These are phyloP conservation scores for Crambe crambe DNA, from an alignment of 37 sponge, comb jelly and placozoan species.

Conservation along the genomic window DNA sequence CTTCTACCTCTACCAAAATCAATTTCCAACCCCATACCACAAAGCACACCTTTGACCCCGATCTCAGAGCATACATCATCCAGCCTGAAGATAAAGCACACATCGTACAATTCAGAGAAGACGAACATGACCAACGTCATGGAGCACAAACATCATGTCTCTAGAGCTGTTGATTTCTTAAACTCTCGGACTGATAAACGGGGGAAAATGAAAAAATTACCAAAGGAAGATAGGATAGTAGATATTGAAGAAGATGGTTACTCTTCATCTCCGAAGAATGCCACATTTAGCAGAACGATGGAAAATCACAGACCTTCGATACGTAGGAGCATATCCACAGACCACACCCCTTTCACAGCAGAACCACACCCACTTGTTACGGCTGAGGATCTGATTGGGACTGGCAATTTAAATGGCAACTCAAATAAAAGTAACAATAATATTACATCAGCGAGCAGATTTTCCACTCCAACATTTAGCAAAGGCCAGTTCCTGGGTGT, in stretches of 20 bases:
- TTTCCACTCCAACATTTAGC: no score
- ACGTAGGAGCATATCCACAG: not conserved
- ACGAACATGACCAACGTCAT: not conserved
- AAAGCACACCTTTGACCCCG: not conserved
- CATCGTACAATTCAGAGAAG: not conserved
- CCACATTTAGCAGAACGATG: no score
- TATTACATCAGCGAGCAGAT: not conserved
- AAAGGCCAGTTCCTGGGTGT: no score
- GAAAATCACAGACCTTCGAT: not conserved
- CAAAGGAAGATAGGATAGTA: not conserved
- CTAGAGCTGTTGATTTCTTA: not conserved
- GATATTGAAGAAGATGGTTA: not conserved
- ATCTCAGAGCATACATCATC: not conserved
- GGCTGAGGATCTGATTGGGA: not conserved
- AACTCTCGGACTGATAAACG: not conserved
- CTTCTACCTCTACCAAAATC: not conserved
- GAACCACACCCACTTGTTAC: not conserved
- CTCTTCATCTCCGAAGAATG: no score
- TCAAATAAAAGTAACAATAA: not conserved
- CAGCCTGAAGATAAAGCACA: not conserved
- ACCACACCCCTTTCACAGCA: not conserved
- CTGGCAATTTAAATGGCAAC: not conserved
- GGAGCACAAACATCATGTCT: slow-evolving; percentile 1
- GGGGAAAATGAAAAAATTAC: not conserved
- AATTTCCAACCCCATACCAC: not conserved